A percentile compares a stretch with the other conserved stretches of the same genome.
These are phyloP conservation scores for Oasisia sp. DNA, from an alignment of 2,888 invertebrate species.

Conservation along the genomic window DNA sequence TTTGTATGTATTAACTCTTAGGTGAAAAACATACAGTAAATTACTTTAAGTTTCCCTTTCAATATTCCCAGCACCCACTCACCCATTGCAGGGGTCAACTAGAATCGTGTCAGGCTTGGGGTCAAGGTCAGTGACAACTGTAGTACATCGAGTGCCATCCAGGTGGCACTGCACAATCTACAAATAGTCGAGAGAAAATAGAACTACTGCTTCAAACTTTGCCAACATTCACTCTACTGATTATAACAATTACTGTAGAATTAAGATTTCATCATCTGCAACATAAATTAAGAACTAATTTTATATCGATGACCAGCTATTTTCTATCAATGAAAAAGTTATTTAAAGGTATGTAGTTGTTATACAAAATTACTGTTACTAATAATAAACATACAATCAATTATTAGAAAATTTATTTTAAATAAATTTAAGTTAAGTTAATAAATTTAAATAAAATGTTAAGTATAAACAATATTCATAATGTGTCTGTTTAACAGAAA, in stretches of 20 bases:
- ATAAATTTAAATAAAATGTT: neutral
- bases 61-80: constrained; percentile 50
- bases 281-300: neutral
- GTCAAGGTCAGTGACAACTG: constrained; percentile 78
- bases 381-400: too few species aligned
- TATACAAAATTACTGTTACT: too few species aligned
- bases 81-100: constrained; percentile 93
- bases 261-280: constrained; percentile 14
- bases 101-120: constrained; percentile 82
- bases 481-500: neutral
- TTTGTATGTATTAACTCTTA: too few species aligned
- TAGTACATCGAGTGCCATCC: constrained; percentile 77
- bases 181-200: constrained; percentile 51
- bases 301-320: neutral
- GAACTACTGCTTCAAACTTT: neutral
- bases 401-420: too few species aligned
- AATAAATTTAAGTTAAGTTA: too few species aligned
- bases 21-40: too few species aligned
- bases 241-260: neutral
- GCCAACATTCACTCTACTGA: neutral
- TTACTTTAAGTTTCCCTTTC: too few species aligned
- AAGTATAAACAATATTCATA: neutral
- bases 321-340: neutral
- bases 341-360: neutral
- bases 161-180: constrained; percentile 82